phyloP scores from a whole-genome alignment of 2,888 invertebrate species.

The Tetheella fluctuosa region DNA sequence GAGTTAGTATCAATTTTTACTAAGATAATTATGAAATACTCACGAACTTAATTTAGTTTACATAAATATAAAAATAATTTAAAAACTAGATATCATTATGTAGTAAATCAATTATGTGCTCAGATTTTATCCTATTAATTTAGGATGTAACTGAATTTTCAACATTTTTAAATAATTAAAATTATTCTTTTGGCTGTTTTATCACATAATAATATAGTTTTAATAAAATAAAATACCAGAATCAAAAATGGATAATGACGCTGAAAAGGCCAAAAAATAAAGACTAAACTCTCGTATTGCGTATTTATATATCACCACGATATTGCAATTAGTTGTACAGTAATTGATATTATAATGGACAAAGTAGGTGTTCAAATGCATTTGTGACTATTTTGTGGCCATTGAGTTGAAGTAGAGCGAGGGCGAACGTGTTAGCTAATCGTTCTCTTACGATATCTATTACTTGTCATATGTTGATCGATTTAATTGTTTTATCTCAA shows the following conservation, averaged over 20 bases:
- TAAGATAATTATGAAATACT: neutral
- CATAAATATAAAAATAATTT: no score
- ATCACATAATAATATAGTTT: no score
- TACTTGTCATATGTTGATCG: neutral
- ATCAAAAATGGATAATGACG: no score
- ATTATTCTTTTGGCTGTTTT: no score
- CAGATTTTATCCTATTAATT: neutral
- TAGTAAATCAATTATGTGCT: neutral
- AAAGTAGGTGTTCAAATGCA: neutral
- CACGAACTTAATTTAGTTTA: neutral
- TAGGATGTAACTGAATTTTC: neutral
- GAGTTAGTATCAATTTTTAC: neutral
- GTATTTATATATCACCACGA: neutral
- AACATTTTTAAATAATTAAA: no score
- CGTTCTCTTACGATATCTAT: constrained; percentile 2
- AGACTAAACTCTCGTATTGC: no score
- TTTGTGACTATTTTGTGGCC: neutral
- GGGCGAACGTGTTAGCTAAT: neutral
- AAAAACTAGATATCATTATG: no score
- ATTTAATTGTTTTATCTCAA: neutral
- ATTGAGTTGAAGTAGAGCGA: neutral
- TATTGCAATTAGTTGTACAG: neutral
- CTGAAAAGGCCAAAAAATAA: no score
- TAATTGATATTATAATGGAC: neutral
- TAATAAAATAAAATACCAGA: no score